A percentile compares a stretch with the other conserved stretches of the same genome.
These are phyloP conservation scores for Tachina grossa DNA, from an alignment of 2,888 invertebrate species.

Conservation along the genomic window DNA sequence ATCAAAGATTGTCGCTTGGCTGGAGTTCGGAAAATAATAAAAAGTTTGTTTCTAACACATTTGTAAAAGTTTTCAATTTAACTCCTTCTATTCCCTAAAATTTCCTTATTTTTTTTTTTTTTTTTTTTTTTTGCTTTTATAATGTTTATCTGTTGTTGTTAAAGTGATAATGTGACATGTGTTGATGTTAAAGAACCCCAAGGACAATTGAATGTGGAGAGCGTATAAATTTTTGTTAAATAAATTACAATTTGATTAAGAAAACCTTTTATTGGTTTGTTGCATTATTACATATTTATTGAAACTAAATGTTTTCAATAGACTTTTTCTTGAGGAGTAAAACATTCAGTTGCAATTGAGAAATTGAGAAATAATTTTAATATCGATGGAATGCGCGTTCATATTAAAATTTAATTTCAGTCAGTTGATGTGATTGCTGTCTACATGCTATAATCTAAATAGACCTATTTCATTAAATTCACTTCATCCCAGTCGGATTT, in stretches of 20 bases:
- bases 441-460: too few relatives aligned
- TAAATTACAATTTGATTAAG: conserved; percentile 50
- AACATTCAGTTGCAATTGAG: too few relatives aligned
- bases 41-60: conserved; percentile 67
- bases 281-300: background rate
- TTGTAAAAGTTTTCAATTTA: conserved; percentile 61
- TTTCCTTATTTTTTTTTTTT: background rate
- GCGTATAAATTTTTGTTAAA: conserved; percentile 4
- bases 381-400: too few relatives aligned
- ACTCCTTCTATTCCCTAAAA: conserved; percentile 16
- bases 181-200: conserved; percentile 43
- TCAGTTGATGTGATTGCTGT: too few relatives aligned
- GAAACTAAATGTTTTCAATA: background rate
- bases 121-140: background rate
- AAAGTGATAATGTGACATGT: conserved; percentile 64
- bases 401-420: too few relatives aligned
- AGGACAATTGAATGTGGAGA: background rate
- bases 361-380: too few relatives aligned
- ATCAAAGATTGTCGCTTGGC: conserved; percentile 64
- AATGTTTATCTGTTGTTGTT: conserved; percentile 4
- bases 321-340: too few relatives aligned
- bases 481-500: too few relatives aligned
- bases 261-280: background rate
- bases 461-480: too few relatives aligned
- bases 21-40: conserved; percentile 55